phyloP scores from a whole-genome alignment of 2,888 invertebrate genomes.

The Trachelus tabidus region DNA sequence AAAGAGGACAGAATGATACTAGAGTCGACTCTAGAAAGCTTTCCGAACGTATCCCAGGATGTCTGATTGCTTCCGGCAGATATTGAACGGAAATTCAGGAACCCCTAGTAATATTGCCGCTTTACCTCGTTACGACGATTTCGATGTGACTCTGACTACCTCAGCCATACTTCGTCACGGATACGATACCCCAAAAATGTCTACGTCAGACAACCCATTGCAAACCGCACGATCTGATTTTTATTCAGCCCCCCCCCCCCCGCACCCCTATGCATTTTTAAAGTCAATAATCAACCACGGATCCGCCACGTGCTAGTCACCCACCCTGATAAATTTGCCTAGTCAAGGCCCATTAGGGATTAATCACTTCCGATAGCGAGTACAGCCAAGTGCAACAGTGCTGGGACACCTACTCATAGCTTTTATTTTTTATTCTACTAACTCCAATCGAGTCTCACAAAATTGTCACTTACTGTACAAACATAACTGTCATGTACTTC shows the following conservation, averaged over 20 bases:
- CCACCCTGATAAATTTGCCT: neutral
- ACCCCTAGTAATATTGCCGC: constrained; percentile 51
- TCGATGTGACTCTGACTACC: neutral
- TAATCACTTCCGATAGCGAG: neutral
- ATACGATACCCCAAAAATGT: neutral
- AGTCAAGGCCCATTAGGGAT: neutral
- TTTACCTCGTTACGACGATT: constrained; percentile 39
- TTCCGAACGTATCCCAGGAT: neutral
- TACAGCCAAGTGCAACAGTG: neutral
- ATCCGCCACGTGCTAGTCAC: neutral
- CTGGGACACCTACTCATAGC: neutral
- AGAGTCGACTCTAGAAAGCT: no score
- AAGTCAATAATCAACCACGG: neutral
- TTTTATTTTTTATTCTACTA: neutral
- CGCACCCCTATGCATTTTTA: neutral
- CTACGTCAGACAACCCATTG: neutral
- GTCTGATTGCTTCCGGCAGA: constrained; percentile 55
- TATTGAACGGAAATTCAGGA: constrained; percentile 50
- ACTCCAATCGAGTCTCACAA: neutral
- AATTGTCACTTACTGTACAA: neutral
- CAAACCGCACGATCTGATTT: neutral
- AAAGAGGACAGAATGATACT: no score
- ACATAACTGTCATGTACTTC: neutral
- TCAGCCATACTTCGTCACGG: neutral
- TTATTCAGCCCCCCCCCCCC: neutral